Conservation (phyloP, 2,888 invertebrate species). For the Drosophila anomelani region DNA sequence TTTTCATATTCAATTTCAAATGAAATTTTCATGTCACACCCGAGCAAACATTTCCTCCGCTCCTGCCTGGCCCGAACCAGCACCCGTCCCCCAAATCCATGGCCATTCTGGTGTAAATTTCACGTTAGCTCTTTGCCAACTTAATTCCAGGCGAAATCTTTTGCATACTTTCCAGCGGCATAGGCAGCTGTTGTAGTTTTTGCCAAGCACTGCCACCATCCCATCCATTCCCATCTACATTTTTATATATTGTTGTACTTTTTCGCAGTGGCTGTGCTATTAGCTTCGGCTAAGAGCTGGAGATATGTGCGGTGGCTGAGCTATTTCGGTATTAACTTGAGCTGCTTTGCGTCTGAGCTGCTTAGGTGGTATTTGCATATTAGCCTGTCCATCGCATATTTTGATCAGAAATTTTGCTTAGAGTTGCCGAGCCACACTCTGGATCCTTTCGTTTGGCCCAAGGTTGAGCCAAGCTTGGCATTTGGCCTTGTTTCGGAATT, state of each 20-base stretch:
- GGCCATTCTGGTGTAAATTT: conserved; percentile 59
- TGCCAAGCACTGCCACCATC: neutral
- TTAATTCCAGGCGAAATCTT: conserved; percentile 53
- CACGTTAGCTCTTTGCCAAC: conserved; percentile 58
- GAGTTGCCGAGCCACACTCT: conserved; percentile 36
- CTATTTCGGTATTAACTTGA: conserved; percentile 69
- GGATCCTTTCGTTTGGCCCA: conserved; percentile 5
- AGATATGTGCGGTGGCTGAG: conserved; percentile 68
- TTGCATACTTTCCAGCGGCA: conserved; percentile 56
- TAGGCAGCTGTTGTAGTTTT: conserved; percentile 42
- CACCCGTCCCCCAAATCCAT: neutral
- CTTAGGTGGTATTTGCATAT: conserved; percentile 57
- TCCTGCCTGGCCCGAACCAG: neutral
- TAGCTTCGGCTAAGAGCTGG: conserved; percentile 26
- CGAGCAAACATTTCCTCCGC: conserved; percentile 24
- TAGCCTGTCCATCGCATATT: conserved; percentile 49
- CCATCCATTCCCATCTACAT: neutral
- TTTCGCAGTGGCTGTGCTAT: conserved; percentile 9
- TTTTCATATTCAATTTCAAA: conserved; percentile 75
- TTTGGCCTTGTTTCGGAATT: conserved; percentile 22
- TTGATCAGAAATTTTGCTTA: conserved; percentile 69
- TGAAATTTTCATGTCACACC: conserved; percentile 71
- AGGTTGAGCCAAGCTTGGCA: conserved; percentile 2
- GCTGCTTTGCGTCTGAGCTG: conserved; percentile 58
- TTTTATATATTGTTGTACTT: conserved; percentile 15